These are phyloP conservation scores for Phenganax subtilis DNA, from an alignment of 92 coral and sea anemone genomes.

Conservation along the genomic window DNA sequence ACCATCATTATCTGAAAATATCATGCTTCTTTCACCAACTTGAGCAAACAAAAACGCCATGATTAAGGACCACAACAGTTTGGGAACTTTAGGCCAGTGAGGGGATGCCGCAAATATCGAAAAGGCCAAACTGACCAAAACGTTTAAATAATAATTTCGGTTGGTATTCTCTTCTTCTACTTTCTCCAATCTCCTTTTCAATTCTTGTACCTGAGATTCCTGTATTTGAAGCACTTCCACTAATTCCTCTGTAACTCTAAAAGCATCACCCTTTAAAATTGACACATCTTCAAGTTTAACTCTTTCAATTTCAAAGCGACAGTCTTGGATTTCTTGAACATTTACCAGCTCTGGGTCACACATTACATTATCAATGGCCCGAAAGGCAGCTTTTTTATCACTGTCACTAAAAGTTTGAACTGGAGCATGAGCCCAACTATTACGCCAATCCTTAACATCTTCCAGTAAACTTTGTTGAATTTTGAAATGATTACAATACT, in stretches of 20 bases:
- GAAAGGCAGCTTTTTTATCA: constrained; percentile 55
- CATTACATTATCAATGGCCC: constrained; percentile 46
- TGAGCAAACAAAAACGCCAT: not conserved
- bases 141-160: no score
- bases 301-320: not conserved
- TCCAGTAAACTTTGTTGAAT: constrained; percentile 35
- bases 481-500: constrained; percentile 55
- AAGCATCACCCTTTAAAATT: not conserved
- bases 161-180: not conserved
- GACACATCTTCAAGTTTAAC: not conserved
- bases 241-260: not conserved
- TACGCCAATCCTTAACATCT: constrained; percentile 54
- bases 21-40: not conserved
- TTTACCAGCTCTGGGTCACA: constrained; percentile 53
- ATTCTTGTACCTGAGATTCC: not conserved
- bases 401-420: constrained; percentile 49
- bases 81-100: not conserved
- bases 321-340: constrained; percentile 24
- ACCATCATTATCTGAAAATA: not conserved
- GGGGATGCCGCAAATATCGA: not conserved
- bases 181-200: no score
- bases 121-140: not conserved
- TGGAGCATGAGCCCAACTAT: constrained; percentile 81
- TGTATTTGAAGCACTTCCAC: not conserved
- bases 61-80: not conserved